Conservation (phyloP, 1,140 invertebrate species). For the Triops cancriformis region DNA sequence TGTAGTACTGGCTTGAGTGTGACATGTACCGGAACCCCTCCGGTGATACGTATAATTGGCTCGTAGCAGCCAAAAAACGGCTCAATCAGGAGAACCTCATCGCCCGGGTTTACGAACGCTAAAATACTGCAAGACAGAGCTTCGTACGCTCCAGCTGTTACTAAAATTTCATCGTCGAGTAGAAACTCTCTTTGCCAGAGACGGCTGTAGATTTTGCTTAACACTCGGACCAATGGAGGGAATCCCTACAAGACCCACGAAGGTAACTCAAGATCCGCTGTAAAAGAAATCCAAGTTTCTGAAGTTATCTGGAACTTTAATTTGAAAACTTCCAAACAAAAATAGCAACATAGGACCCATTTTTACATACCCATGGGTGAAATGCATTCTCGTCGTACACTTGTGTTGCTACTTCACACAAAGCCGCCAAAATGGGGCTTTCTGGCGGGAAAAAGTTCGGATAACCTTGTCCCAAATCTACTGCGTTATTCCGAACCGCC, state of each 20-base stretch:
- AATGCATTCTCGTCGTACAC: conserved; percentile 75
- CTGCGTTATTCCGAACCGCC: conserved; percentile 74
- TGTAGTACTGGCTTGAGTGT: conserved; percentile 67
- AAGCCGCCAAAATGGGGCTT: conserved; percentile 64
- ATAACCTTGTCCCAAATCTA: conserved; percentile 96
- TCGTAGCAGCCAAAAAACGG: conserved; percentile 98
- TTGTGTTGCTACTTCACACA: conserved; percentile 60
- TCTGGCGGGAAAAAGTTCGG: conserved; percentile 84
- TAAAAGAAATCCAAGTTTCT: not conserved
- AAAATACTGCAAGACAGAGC: conserved; percentile 67
- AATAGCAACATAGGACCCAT: too few relatives aligned
- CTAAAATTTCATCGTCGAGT: conserved; percentile 71
- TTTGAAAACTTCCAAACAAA: too few relatives aligned
- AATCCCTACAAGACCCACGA: not conserved
- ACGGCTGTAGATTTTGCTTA: conserved; percentile 77
- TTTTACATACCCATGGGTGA: conserved; percentile 75
- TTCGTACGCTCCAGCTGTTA: conserved; percentile 89
- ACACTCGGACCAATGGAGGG: conserved; percentile 1
- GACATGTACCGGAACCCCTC: conserved; percentile 78
- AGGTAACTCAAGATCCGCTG: not conserved
- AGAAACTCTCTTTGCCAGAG: conserved; percentile 64
- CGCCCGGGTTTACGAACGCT: conserved; percentile 66
- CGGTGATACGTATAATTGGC: conserved; percentile 82
- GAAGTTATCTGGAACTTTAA: too few relatives aligned
- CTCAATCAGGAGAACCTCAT: conserved; percentile 85